Percentiles rank a stretch among this genome's conserved stretches.
Conservation (phyloP, 2,888 invertebrate species). For the Sarcophaga subvicina region DNA sequence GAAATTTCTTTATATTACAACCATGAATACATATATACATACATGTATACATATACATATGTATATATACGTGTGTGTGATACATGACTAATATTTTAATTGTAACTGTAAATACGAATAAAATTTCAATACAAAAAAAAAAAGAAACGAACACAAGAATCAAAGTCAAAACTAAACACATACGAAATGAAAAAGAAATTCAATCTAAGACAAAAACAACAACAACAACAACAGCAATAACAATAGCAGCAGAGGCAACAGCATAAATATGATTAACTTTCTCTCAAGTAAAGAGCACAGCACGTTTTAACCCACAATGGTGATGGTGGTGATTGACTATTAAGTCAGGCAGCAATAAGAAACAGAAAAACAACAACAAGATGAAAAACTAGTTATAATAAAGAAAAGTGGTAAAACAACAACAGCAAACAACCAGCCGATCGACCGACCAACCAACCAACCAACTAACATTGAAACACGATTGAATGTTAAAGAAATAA, state of each 20-base stretch:
- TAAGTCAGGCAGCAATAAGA: background rate
- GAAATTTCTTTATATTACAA: too few relatives aligned
- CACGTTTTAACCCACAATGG: conserved; percentile 63
- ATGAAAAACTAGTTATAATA: conserved; percentile 35
- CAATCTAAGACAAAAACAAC: background rate
- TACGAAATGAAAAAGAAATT: background rate
- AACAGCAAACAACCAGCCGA: conserved; percentile 16
- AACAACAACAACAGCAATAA: background rate
- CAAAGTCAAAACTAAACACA: background rate
- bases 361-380: background rate
- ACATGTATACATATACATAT: background rate
- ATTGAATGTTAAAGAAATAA: background rate
- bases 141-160: background rate
- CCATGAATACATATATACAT: too few relatives aligned
- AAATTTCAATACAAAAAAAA: background rate
- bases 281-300: conserved; percentile 62
- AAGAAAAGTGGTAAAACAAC: conserved; percentile 11
- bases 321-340: background rate
- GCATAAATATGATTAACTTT: conserved; percentile 62
- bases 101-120: background rate
- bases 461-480: conserved; percentile 37
- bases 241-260: background rate
- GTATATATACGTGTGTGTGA: background rate
- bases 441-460: background rate
- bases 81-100: background rate